Base-by-base conservation (phyloP, 2,797 vertebrate species). In the Mareca penelope region DNA sequence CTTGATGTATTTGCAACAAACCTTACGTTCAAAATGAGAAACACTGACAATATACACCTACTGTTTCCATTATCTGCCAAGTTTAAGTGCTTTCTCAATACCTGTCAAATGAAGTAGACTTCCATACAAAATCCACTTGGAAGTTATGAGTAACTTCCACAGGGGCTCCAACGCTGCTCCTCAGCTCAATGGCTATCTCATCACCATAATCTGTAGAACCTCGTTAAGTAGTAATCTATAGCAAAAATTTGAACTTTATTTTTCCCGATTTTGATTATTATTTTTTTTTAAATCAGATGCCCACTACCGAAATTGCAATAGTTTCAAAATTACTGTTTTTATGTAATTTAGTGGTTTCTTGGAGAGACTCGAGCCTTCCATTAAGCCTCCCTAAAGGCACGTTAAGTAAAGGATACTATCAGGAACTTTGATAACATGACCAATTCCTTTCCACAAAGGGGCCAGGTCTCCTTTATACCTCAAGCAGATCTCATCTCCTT, bases 91-190 rank as follows among this genome's bases (percentile, higher is more conserved):
- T 48, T 73, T 23, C 57, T 28, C 46, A n/a, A 2, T 97, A 99
- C 99, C 99, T 99, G 97, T 99, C 99, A 93, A 99, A 99, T 4
- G 99, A 99, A 37, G 99, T 99, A 0, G 99, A 99, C 93, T 99
- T 99, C 99, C 99, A 99, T 4, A 99, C 99, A 93, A 99, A 99
- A 96, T 99, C 99, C 84, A 99, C 99, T 96, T 99, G 99, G 98
- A 99, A 99, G 97, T 99, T 99, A 95, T 99, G 99, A 3, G 99
- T 99, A 70, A 99, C 99, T 93, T 99, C 99, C 96, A 99, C 99
- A 0, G 99, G 99, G 0, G 99, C 99, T 12, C 99, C 99, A 56
- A 99, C 99, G 39, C 99, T 99, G 97, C 99, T 99, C 85, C 99
- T 98, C 94, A 99, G 96, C 97, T 99, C 99, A 28, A 99, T 99